Evolutionary conservation across 92 coral and sea anemone species (phyloP).

Genomic region (Umimayanthus chanpuru): DNA sequence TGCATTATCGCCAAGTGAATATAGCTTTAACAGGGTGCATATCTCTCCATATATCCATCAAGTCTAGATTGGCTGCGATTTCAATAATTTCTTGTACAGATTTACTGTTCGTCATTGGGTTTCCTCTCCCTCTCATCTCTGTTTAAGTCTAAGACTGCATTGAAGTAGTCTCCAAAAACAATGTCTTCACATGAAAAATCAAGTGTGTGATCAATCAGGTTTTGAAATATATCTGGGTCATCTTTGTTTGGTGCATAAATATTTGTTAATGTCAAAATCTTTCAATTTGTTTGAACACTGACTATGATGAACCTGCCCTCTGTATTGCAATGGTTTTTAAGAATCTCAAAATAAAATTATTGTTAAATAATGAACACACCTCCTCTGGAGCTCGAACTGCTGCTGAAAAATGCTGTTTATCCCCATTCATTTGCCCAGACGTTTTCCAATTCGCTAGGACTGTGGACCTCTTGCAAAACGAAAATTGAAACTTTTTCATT

Average conservation of each 20-base stretch:
- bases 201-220: too few relatives aligned
- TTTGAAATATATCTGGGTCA: too few relatives aligned
- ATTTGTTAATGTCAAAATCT: constrained; percentile 31
- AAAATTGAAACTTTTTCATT: constrained; percentile 35
- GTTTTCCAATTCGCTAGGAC: too few relatives aligned
- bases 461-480: constrained; percentile 46
- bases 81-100: too few relatives aligned
- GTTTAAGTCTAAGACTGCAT: not conserved
- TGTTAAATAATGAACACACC: not conserved
- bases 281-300: constrained; percentile 25
- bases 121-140: too few relatives aligned
- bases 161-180: not conserved
- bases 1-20: constrained; percentile 6
- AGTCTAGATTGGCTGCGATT: not conserved
- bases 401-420: constrained; percentile 38
- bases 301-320: constrained; percentile 34
- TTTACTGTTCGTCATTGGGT: too few relatives aligned
- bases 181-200: not conserved
- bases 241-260: constrained; percentile 32
- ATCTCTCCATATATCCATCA: not conserved
- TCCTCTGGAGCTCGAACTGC: constrained; percentile 40
- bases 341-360: constrained; percentile 37
- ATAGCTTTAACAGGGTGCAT: not conserved
- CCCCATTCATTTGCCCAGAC: constrained; percentile 48
- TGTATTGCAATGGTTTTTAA: constrained; percentile 32